phyloP scores from a whole-genome alignment of 2,797 vertebrate genomes.

The Diplodus sargus region DNA sequence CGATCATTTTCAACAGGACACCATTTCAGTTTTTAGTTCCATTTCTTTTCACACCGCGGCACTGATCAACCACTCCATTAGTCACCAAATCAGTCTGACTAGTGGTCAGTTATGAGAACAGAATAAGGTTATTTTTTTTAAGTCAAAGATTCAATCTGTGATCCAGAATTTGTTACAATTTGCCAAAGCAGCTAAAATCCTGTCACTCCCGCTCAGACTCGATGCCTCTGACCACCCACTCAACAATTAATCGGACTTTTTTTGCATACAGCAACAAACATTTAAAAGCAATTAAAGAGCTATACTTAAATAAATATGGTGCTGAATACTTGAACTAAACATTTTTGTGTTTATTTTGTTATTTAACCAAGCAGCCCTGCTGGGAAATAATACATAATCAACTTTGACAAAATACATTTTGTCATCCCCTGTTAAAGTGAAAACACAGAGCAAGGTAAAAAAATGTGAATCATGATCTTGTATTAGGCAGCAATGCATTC shows the following conservation, averaged over 20 bases:
- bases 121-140: neutral
- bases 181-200: slow-evolving; percentile 30
- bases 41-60: slow-evolving; percentile 16
- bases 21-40: too few relatives aligned
- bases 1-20: slow-evolving; percentile 1
- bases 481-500: slow-evolving; percentile 37
- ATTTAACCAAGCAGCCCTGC: slow-evolving; percentile 48
- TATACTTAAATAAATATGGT: slow-evolving; percentile 57
- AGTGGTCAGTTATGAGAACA: slow-evolving; percentile 5
- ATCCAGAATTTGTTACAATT: slow-evolving; percentile 45
- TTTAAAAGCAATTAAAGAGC: slow-evolving; percentile 31
- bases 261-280: slow-evolving; percentile 11
- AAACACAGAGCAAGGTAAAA: slow-evolving; percentile 55
- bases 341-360: slow-evolving; percentile 46
- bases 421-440: slow-evolving; percentile 28
- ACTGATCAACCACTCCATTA: neutral
- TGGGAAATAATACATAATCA: slow-evolving; percentile 41
- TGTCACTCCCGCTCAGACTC: neutral
- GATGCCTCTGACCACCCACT: neutral
- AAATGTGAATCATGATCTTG: slow-evolving; percentile 38
- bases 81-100: slow-evolving; percentile 14
- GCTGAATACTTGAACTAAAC: slow-evolving; percentile 38
- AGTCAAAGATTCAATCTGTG: slow-evolving; percentile 5
- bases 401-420: slow-evolving; percentile 35
- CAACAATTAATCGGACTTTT: slow-evolving; percentile 3